These are phyloP conservation scores for Heterocephalus glaber DNA, from an alignment of 2,113 vertebrate genomes.

Conservation along the genomic window DNA sequence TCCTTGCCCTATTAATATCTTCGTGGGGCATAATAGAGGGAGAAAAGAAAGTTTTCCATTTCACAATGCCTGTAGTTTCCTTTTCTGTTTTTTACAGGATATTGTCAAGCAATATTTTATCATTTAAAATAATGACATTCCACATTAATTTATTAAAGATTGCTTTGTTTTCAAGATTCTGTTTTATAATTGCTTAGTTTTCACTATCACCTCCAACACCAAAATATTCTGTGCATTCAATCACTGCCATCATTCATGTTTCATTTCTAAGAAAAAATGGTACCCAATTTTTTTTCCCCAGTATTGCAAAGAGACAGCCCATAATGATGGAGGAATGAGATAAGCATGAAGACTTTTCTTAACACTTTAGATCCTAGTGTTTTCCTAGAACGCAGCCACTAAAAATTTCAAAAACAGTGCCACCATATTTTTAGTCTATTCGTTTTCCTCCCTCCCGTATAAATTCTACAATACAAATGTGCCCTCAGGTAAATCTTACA, in stretches of 20 bases:
- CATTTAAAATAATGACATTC: background rate
- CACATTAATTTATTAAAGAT: background rate
- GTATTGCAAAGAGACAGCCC: accelerated
- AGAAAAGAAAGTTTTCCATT: background rate
- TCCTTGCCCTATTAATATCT: background rate
- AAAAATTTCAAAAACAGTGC: background rate
- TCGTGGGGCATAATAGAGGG: background rate
- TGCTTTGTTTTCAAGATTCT: background rate
- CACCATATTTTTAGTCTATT: background rate
- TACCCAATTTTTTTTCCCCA: background rate
- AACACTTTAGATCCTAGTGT: background rate
- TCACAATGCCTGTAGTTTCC: background rate
- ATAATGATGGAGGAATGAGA: background rate
- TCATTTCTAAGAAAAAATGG: background rate
- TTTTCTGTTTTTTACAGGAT: background rate
- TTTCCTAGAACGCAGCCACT: constrained; percentile 9
- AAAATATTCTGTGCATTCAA: background rate
- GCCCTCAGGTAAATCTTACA: background rate
- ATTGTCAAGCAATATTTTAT: background rate
- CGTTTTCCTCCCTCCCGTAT: background rate
- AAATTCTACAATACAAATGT: background rate
- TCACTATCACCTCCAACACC: background rate
- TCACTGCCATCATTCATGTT: background rate
- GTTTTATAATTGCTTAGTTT: background rate
- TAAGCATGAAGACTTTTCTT: background rate